Evolutionary conservation across 2,888 invertebrate genomes (phyloP), one percentile per base, ranked within the genome.

Genomic region (Lydus trimaculatus): DNA sequence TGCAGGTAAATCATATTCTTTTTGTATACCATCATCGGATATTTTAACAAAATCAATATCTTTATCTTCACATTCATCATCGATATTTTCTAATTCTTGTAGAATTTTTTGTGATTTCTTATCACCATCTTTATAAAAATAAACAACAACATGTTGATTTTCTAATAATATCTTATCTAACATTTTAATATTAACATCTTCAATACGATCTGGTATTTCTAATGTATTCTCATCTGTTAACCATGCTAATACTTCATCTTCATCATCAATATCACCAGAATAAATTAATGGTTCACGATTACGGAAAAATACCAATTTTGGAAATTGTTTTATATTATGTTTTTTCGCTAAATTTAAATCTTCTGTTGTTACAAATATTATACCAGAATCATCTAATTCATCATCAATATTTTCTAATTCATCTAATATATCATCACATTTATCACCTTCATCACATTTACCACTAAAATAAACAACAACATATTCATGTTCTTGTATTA

Each of bases 391-490:
- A 82, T 97, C 96, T 0, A 96, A 86, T 82, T 97, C 97, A 82
- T 97, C 97, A 77, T 97, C 97, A 76, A 97, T 96, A 80, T 95
- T 95, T 84, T 96, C 96, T 69, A 97, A 86, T 80, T 95, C 95
- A 31, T 93, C 91, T 20, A 97, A 86, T 72, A 96, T 94, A 75
- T 91, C 90, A 77, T 96, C 95, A 80, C 96, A 96, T 80, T 93
- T 90, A 76, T 95, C 93, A 17, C 95, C 96, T 72, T 95, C 93
- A 79, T 95, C 95, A 80, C 95, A 95, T 76, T 92, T 92, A 28
- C 95, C 95, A 83, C 95, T 95, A 87, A 96, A 97, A 84, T 95
- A 96, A 5, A 95, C 96, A n/a, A 95, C 95, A 56, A 97, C 96
- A 83, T 96, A 96, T 88, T 96, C 95, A 80, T 95, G 94, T 81